These are phyloP conservation scores for Odontothrips loti DNA, from an alignment of 2,888 invertebrate species.

Conservation along the genomic window DNA sequence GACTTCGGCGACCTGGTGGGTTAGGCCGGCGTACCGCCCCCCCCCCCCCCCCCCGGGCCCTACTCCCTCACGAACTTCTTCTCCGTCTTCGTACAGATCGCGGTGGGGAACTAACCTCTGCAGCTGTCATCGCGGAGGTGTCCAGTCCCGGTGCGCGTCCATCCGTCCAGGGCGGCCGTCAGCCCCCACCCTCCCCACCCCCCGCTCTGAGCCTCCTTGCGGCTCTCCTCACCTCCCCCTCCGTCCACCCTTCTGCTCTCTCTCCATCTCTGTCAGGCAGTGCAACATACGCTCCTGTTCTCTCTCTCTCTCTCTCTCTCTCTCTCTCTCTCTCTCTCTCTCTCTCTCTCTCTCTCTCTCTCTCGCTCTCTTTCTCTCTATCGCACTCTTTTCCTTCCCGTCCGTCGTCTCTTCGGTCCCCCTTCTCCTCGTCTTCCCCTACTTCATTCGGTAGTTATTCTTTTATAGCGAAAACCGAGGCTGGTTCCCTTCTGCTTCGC, in stretches of 20 bases:
- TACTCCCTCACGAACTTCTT: background rate
- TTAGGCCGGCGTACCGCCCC: background rate
- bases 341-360: background rate
- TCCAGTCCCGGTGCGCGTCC: background rate
- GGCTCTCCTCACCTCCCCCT: background rate
- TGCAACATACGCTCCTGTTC: background rate
- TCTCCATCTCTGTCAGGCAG: background rate
- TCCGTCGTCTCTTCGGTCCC: background rate
- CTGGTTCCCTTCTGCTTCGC: conserved; percentile 5
- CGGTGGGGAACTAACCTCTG: background rate
- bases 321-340: background rate
- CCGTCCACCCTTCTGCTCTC: background rate
- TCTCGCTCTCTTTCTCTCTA: background rate
- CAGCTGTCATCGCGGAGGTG: background rate
- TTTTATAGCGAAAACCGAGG: conserved; percentile 25
- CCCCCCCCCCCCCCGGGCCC: background rate
- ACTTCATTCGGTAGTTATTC: conserved; percentile 25
- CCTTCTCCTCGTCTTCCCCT: background rate
- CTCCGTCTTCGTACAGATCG: no score
- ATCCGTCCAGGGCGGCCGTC: background rate
- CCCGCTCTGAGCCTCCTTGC: background rate
- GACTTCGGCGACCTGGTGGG: no score
- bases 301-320: background rate
- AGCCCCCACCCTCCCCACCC: background rate
- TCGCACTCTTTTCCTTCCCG: background rate